Conservation (phyloP, 1,140 invertebrate genomes). For the Rhopalosiphum padi region DNA sequence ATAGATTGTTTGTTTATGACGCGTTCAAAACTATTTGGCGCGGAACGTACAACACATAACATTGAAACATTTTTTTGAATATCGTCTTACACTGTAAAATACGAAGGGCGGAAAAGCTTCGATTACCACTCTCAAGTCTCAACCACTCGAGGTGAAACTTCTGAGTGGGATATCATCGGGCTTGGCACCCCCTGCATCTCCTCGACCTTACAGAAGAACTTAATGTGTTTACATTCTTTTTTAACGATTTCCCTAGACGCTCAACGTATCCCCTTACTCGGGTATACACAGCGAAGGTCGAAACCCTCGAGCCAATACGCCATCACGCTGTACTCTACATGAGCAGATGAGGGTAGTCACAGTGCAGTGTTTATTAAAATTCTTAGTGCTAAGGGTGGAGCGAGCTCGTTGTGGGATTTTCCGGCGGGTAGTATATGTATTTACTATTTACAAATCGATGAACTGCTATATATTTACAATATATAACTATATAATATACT, state of each 20-base stretch:
- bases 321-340: background rate
- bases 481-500: conserved; percentile 2
- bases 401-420: background rate
- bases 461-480: background rate
- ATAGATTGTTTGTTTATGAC: background rate
- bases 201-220: background rate
- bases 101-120: background rate
- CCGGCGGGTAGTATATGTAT: background rate
- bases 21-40: background rate
- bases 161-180: background rate
- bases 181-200: background rate
- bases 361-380: conserved; percentile 46
- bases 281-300: background rate
- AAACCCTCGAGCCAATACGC: background rate
- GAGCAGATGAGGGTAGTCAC: background rate
- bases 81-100: background rate
- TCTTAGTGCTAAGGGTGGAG: background rate
- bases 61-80: background rate
- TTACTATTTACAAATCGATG: background rate
- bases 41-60: background rate
- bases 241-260: conserved; percentile 46
- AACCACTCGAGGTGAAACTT: background rate
- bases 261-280: background rate
- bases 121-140: background rate
- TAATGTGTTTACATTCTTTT: conserved; percentile 49